Evolutionary conservation across 2,113 vertebrate genomes (phyloP), one percentile per base, ranked within the genome.

Genomic region (Thamnophis sirtalis): DNA sequence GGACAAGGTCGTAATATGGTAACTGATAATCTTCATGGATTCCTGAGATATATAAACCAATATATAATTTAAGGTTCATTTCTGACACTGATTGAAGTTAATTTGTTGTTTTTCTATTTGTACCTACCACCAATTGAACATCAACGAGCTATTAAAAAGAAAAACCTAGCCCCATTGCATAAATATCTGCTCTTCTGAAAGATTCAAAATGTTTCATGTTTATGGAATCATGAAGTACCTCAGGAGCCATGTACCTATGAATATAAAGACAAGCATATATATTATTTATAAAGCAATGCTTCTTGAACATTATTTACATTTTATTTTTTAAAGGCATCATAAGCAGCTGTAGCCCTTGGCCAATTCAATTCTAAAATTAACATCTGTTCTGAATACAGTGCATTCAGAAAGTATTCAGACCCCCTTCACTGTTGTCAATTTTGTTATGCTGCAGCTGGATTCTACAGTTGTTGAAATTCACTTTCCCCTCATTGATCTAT

Each of bases 161-260:
- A 99, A 6, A 99, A n/a, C n/a, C 99, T 94, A 99, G 97, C 95
- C 99, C 99, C 99, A 99, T 99, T 97, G 99, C 99, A 94, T 99
- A 99, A 96, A 99, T 99, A 97, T 99, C 99, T 1, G 99, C 99
- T 93, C 99, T 97, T 94, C 99, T 99, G 97, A 99, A 99, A 3
- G 99, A 99, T 96, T 99, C 99, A 96, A 99, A 99, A 94, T 99
- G 99, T 96, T 99, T 99, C 99, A 99, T 99, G 94, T 99, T 99
- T 98, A 99, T 99, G 90, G 99, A 99, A 97, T 99, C 99, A 93
- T 99, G 99, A 89, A 99, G 98, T 92, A 99, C 99, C 97, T 99
- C 99, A 92, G 99, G 99, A 50, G 99, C 99, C 99, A 99, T 99
- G 90, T 99, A 99, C 97, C 99, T 99, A 97, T 94, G n/a, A 92